A percentile compares a stretch with the other conserved stretches of the same genome.
These are phyloP conservation scores for Chelonia mydas DNA, from an alignment of 2,797 vertebrate genomes.

Conservation along the genomic window DNA sequence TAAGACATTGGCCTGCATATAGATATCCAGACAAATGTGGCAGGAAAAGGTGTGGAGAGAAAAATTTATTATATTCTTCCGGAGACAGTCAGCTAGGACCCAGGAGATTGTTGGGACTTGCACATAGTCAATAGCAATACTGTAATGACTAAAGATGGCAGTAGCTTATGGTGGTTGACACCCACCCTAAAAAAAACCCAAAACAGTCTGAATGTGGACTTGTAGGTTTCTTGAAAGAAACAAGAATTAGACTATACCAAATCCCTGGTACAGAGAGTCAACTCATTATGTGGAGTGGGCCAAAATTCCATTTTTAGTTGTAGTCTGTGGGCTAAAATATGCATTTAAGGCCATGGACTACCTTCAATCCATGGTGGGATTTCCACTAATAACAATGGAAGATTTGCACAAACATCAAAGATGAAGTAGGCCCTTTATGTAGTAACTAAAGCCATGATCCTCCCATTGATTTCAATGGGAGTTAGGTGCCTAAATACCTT, in stretches of 20 bases:
- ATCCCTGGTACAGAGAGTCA: not conserved
- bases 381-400: not conserved
- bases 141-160: not conserved
- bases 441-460: not conserved
- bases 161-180: not conserved
- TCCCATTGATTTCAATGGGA: not conserved
- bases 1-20: slow-evolving; percentile 6
- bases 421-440: not conserved
- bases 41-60: not conserved
- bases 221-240: not conserved
- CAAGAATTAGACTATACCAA: not conserved
- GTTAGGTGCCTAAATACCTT: not conserved
- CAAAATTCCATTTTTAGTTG: not conserved
- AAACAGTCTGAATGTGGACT: rapidly evolving
- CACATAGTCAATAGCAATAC: not conserved
- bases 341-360: not conserved
- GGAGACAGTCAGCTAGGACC: not conserved
- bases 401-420: not conserved
- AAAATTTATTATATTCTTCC: not conserved
- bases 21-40: not conserved
- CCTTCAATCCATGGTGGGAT: not conserved
- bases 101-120: not conserved
- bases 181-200: not conserved
- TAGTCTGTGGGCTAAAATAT: not conserved
- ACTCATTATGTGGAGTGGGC: not conserved